Conservation (phyloP, 2,888 invertebrate genomes). For the Chrysomela aeneicollis region DNA sequence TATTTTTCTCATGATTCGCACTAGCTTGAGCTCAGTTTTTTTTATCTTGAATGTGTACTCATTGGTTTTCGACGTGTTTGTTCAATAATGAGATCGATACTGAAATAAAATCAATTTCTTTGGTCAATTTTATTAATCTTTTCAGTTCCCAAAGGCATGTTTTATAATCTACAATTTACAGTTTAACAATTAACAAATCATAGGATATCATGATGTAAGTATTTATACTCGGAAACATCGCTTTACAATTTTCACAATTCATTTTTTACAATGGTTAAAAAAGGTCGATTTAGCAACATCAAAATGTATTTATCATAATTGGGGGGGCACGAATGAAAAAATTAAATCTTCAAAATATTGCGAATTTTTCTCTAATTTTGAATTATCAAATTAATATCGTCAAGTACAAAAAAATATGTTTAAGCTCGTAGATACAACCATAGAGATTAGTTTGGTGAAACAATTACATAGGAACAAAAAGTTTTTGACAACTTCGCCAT, state of each 20-base stretch:
- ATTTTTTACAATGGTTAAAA: conserved; percentile 5
- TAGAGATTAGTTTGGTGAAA: not conserved
- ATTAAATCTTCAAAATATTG: not conserved
- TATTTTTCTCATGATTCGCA: no score
- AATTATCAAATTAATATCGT: conserved; percentile 42
- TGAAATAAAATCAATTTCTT: conserved; percentile 19
- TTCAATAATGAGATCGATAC: no score
- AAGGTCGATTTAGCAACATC: conserved; percentile 27
- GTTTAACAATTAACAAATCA: conserved; percentile 40
- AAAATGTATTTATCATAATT: conserved; percentile 29
- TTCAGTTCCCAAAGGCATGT: conserved; percentile 47
- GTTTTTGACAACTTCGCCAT: no score
- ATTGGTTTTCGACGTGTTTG: no score
- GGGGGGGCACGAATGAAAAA: conserved; percentile 19
- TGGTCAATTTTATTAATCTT: conserved; percentile 45
- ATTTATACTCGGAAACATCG: not conserved
- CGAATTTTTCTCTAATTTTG: not conserved
- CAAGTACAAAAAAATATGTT: conserved; percentile 32
- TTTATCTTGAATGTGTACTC: no score
- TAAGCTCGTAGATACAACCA: not conserved
- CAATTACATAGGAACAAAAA: not conserved
- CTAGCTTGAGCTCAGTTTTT: no score
- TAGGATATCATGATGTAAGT: conserved; percentile 4
- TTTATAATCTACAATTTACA: conserved; percentile 44
- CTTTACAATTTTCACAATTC: not conserved